Percentiles rank a stretch among this genome's conserved stretches.
Conservation (phyloP, 2,888 invertebrate genomes). For the Bugula neritina region DNA sequence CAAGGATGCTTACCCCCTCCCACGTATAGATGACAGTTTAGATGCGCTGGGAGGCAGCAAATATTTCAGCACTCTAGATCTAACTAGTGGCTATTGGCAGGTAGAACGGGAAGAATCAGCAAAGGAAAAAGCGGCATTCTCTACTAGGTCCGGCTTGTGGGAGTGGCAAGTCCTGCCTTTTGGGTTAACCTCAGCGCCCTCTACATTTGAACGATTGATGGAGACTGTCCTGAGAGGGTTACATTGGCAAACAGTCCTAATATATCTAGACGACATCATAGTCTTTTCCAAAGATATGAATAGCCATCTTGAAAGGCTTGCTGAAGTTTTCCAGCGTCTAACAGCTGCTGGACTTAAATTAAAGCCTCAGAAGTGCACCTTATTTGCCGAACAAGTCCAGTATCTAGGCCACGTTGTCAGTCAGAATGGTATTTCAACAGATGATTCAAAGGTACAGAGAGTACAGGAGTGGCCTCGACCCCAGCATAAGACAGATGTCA, state of each 20-base stretch:
- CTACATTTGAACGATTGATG: constrained; percentile 35
- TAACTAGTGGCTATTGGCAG: constrained; percentile 36
- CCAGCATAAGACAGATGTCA: constrained; percentile 28
- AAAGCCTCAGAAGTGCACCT: constrained; percentile 32
- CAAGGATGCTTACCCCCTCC: constrained; percentile 35
- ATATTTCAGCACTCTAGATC: constrained; percentile 30
- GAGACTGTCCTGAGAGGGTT: constrained; percentile 32
- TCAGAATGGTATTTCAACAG: constrained; percentile 30
- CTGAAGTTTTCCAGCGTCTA: constrained; percentile 30
- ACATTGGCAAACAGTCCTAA: constrained; percentile 31
- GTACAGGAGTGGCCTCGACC: constrained; percentile 32
- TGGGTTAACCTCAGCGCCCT: constrained; percentile 33
- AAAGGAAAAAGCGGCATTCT: constrained; percentile 36
- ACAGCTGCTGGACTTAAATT: constrained; percentile 31
- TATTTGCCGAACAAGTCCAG: constrained; percentile 28
- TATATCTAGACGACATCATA: constrained; percentile 35
- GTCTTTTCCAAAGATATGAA: constrained; percentile 31
- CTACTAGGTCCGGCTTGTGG: constrained; percentile 32
- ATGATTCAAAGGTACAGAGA: constrained; percentile 31
- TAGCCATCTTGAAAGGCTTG: constrained; percentile 21
- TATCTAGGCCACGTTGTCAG: constrained; percentile 31
- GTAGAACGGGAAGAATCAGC: constrained; percentile 32
- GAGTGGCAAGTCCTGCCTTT: constrained; percentile 34
- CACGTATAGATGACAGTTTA: constrained; percentile 33
- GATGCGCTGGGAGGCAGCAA: too few species aligned